These are phyloP conservation scores for Deilephila porcellus DNA, from an alignment of 2,888 invertebrate genomes.

Conservation along the genomic window DNA sequence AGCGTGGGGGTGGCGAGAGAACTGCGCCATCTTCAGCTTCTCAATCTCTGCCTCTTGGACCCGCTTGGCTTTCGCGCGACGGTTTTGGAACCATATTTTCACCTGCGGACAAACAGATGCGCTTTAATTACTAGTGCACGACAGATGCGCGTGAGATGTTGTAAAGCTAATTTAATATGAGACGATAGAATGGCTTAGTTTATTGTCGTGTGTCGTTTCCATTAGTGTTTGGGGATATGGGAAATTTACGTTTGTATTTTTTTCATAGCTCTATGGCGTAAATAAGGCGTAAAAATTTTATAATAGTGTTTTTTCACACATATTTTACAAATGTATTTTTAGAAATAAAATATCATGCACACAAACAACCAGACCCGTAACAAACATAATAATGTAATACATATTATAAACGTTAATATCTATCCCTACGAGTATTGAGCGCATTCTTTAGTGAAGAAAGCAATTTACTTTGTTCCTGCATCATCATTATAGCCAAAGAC, in stretches of 20 bases:
- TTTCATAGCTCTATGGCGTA: not conserved
- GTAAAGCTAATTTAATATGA: conserved; percentile 4
- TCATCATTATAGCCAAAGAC: too few relatives aligned
- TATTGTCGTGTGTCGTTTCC: conserved; percentile 8
- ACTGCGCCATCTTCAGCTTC: conserved; percentile 93
- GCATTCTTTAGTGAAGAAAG: too few relatives aligned
- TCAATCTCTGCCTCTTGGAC: conserved; percentile 99
- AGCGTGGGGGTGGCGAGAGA: conserved; percentile 86
- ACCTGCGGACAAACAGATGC: conserved; percentile 81
- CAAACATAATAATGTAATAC: too few relatives aligned
- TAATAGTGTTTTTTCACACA: too few relatives aligned
- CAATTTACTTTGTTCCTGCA: too few relatives aligned
- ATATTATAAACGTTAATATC: too few relatives aligned
- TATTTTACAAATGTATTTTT: too few relatives aligned
- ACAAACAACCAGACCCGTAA: too few relatives aligned
- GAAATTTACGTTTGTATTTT: conserved; percentile 1
- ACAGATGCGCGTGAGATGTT: conserved; percentile 23
- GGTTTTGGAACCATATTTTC: conserved; percentile 97
- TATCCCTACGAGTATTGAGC: too few relatives aligned
- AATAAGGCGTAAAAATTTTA: too few relatives aligned
- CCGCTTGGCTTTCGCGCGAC: conserved; percentile 98
- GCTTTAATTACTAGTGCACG: conserved; percentile 25
- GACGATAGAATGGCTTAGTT: conserved; percentile 4
- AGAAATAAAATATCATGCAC: too few relatives aligned
- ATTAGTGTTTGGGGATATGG: conserved; percentile 1